A percentile compares a stretch with the other conserved stretches of the same genome.
Conservation (phyloP, 2,888 invertebrate genomes). For the Cantharis rustica region DNA sequence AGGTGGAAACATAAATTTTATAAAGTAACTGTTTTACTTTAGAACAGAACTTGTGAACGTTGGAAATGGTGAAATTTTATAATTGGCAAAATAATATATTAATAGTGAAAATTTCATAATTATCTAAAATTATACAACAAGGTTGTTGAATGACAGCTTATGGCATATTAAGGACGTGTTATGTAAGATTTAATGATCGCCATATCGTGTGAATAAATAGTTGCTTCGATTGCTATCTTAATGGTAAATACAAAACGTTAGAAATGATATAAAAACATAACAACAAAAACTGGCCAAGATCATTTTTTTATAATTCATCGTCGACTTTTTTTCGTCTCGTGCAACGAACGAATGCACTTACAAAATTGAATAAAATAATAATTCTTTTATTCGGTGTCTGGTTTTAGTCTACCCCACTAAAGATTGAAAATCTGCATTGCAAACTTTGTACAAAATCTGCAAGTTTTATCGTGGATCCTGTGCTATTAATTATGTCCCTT, state of each 20-base stretch:
- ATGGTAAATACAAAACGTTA: not conserved
- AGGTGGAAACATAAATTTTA: not conserved
- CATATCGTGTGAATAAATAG: constrained; percentile 3
- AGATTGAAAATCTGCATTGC: constrained; percentile 28
- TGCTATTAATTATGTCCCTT: constrained; percentile 24
- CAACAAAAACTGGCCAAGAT: not conserved
- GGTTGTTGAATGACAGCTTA: constrained; percentile 2
- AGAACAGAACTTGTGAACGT: not conserved
- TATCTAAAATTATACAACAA: constrained; percentile 10
- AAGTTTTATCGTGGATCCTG: constrained; percentile 7
- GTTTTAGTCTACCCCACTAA: constrained; percentile 4
- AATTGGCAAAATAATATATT: not conserved
- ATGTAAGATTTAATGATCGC: not conserved
- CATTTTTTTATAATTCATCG: not conserved
- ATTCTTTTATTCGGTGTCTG: not conserved
- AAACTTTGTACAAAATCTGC: constrained; percentile 11
- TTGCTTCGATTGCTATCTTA: not conserved
- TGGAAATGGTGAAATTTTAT: not conserved
- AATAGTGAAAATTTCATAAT: constrained; percentile 10
- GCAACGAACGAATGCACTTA: not conserved
- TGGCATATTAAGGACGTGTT: constrained; percentile 1
- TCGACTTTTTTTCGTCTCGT: not conserved
- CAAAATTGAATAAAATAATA: constrained; percentile 1
- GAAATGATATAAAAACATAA: not conserved
- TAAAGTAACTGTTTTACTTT: not conserved